A percentile compares a stretch with the other conserved stretches of the same genome.
These are phyloP conservation scores for Cryptops parisi DNA, from an alignment of 2,888 invertebrate species.

Conservation along the genomic window DNA sequence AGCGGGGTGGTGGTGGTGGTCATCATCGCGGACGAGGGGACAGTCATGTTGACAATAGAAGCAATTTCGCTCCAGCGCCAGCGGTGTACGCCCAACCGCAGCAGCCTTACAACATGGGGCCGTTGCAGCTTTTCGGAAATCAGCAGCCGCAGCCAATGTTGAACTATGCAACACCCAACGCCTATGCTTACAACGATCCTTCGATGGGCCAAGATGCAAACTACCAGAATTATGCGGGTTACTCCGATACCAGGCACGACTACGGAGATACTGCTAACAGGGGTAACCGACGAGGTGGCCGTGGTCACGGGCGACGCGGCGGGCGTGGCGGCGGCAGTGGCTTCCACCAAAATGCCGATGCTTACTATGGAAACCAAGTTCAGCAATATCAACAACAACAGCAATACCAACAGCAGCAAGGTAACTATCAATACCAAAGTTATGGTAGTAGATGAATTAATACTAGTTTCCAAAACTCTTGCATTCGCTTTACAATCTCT, in stretches of 20 bases:
- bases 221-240: background rate
- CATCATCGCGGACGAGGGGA: background rate
- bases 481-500: too few species aligned
- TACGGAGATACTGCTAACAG: background rate
- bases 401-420: background rate
- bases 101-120: background rate
- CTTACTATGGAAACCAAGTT: background rate
- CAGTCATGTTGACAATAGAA: background rate
- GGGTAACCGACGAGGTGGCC: background rate
- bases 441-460: background rate
- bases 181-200: too few species aligned
- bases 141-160: background rate
- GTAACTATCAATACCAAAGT: background rate
- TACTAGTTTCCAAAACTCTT: background rate
- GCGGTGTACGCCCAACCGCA: too few species aligned
- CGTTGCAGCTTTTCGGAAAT: background rate
- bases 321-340: slow-evolving; percentile 7
- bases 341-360: background rate
- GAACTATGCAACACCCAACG: too few species aligned
- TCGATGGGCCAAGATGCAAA: too few species aligned
- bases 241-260: background rate
- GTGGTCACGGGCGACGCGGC: background rate
- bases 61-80: too few species aligned
- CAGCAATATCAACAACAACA: background rate
- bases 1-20: slow-evolving; percentile 4